A percentile compares a stretch with the other conserved stretches of the same genome.
These are phyloP conservation scores for Bembecia ichneumoniformis DNA, from an alignment of 2,888 invertebrate species.

Conservation along the genomic window DNA sequence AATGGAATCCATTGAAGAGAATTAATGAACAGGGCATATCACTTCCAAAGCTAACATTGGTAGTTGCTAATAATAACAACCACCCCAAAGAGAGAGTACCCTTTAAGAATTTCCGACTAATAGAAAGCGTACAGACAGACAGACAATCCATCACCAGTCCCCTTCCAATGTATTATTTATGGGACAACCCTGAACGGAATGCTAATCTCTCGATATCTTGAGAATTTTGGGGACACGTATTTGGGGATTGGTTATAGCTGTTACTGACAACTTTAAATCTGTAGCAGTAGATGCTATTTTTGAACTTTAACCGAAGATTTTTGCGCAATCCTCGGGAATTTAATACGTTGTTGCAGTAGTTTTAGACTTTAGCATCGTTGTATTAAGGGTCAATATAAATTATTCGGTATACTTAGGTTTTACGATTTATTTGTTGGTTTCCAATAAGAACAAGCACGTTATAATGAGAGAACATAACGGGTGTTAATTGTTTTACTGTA, in stretches of 20 bases:
- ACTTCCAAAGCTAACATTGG: conserved; percentile 62
- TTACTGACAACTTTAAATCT: conserved; percentile 17
- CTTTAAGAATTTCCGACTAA: conserved; percentile 69
- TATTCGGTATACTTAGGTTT: conserved; percentile 10
- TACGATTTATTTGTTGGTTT: conserved; percentile 68
- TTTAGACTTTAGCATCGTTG: conserved; percentile 15
- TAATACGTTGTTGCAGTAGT: conserved; percentile 19
- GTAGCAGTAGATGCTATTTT: conserved; percentile 26
- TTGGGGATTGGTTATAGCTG: neutral
- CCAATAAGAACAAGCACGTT: conserved; percentile 54
- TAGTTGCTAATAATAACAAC: conserved; percentile 53
- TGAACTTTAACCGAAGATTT: neutral
- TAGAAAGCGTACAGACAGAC: conserved; percentile 66
- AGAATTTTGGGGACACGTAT: conserved; percentile 54
- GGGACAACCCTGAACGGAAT: conserved; percentile 52
- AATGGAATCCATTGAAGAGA: conserved; percentile 16
- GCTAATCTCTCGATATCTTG: conserved; percentile 73
- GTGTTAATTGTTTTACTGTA: no score
- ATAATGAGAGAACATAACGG: conserved; percentile 57
- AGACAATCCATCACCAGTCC: conserved; percentile 65
- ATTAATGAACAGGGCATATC: conserved; percentile 52
- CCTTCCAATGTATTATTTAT: conserved; percentile 70
- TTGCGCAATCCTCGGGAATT: conserved; percentile 13
- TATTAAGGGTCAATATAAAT: conserved; percentile 15
- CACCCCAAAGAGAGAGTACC: conserved; percentile 52